These are phyloP conservation scores for Drosophila bifasciata DNA, from an alignment of 1,140 invertebrate genomes.

Conservation along the genomic window DNA sequence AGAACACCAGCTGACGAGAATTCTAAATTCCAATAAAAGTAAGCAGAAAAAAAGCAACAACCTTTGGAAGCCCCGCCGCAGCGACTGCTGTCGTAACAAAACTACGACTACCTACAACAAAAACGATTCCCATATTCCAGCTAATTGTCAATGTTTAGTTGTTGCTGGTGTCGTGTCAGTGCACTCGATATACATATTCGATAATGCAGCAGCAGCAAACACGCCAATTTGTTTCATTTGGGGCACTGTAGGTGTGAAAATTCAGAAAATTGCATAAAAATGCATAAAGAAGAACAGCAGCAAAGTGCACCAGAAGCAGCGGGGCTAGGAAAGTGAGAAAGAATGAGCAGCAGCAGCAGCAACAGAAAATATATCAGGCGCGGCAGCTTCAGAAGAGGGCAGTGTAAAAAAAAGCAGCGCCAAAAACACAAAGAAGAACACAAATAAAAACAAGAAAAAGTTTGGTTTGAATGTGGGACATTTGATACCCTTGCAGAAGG, in stretches of 20 bases:
- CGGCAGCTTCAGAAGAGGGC: too few relatives aligned
- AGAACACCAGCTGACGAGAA: conserved; percentile 19
- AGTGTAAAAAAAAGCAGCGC: conserved; percentile 15
- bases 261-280: conserved; percentile 55
- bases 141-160: conserved; percentile 66
- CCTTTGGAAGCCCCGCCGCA: conserved; percentile 45
- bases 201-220: conserved; percentile 6
- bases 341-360: neutral
- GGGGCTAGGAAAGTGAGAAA: conserved; percentile 1
- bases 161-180: conserved; percentile 56
- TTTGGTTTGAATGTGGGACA: neutral
- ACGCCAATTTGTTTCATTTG: conserved; percentile 6
- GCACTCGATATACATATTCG: conserved; percentile 52
- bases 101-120: conserved; percentile 23
- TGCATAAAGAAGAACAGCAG: conserved; percentile 50
- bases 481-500: too few relatives aligned
- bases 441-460: conserved; percentile 26
- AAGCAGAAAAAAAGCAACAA: conserved; percentile 42
- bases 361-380: too few relatives aligned
- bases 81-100: conserved; percentile 51
- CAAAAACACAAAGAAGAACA: conserved; percentile 23
- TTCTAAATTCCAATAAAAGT: conserved; percentile 12
- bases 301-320: conserved; percentile 4
- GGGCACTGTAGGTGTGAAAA: conserved; percentile 26
- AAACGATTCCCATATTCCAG: conserved; percentile 52